phyloP scores from a whole-genome alignment of 2,113 vertebrate species.

The Nyctibius bracteatus region DNA sequence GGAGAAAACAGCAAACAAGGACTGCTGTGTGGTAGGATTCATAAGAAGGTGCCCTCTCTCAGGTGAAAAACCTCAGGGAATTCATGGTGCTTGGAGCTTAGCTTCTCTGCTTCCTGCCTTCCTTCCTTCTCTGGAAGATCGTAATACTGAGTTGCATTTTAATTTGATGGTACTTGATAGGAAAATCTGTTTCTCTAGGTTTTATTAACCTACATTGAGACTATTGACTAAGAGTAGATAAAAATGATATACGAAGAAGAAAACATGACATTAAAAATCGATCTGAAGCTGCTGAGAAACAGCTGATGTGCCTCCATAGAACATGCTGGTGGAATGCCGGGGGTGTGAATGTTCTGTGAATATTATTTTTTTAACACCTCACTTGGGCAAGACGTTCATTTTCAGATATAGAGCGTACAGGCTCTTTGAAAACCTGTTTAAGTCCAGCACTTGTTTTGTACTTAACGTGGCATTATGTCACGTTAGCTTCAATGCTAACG shows the following conservation, averaged over 20 bases:
- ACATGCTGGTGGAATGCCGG: neutral
- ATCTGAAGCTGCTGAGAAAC: neutral
- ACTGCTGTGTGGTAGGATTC: accelerated
- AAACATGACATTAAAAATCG: neutral
- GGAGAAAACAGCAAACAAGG: neutral
- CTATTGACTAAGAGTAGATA: neutral
- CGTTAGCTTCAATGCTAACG: too few species aligned
- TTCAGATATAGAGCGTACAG: neutral
- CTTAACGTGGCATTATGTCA: accelerated
- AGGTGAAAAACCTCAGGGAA: neutral
- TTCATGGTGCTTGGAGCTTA: neutral
- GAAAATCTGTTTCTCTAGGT: neutral
- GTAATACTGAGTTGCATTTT: neutral
- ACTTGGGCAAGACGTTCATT: neutral
- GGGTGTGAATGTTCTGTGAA: neutral
- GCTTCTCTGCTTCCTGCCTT: neutral
- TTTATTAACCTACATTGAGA: neutral
- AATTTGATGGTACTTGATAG: neutral
- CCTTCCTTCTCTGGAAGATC: neutral
- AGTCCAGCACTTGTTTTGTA: neutral
- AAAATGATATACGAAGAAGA: neutral
- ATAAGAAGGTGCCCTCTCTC: neutral
- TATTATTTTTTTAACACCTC: neutral
- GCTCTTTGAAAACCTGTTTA: neutral
- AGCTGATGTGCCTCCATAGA: neutral